phyloP scores from a whole-genome alignment of 1,140 invertebrate genomes.

The Antheraea mylitta region DNA sequence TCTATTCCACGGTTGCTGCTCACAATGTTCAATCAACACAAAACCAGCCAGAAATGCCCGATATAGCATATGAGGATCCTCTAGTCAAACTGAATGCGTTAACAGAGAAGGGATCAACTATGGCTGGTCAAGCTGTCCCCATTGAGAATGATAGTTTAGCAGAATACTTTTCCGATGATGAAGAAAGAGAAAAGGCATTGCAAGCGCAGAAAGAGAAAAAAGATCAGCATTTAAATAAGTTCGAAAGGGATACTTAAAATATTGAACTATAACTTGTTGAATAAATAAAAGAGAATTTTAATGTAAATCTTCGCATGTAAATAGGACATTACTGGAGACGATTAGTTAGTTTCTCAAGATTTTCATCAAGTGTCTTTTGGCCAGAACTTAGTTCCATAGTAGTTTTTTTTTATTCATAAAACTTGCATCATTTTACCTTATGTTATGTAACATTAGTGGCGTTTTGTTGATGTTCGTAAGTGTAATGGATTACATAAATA shows the following conservation, averaged over 20 bases:
- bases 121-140: conserved; percentile 45
- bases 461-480: too few relatives aligned
- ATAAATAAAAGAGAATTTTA: conserved; percentile 32
- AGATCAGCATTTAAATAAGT: conserved; percentile 44
- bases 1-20: conserved; percentile 83
- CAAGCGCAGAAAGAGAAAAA: conserved; percentile 57
- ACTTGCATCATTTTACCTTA: too few relatives aligned
- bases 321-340: too few relatives aligned
- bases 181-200: conserved; percentile 65
- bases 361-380: too few relatives aligned
- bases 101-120: conserved; percentile 52
- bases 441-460: too few relatives aligned
- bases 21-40: conserved; percentile 46
- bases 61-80: conserved; percentile 50
- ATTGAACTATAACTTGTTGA: conserved; percentile 45
- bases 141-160: conserved; percentile 53
- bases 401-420: too few relatives aligned
- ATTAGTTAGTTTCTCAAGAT: too few relatives aligned
- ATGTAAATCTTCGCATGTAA: background rate
- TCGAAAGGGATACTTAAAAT: conserved; percentile 58
- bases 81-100: conserved; percentile 51
- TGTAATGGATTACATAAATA: too few relatives aligned
- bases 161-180: conserved; percentile 75
- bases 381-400: too few relatives aligned
- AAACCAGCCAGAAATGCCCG: conserved; percentile 37